phyloP scores from a whole-genome alignment of 2,797 vertebrate species.

The Phalloptychus januarius region DNA sequence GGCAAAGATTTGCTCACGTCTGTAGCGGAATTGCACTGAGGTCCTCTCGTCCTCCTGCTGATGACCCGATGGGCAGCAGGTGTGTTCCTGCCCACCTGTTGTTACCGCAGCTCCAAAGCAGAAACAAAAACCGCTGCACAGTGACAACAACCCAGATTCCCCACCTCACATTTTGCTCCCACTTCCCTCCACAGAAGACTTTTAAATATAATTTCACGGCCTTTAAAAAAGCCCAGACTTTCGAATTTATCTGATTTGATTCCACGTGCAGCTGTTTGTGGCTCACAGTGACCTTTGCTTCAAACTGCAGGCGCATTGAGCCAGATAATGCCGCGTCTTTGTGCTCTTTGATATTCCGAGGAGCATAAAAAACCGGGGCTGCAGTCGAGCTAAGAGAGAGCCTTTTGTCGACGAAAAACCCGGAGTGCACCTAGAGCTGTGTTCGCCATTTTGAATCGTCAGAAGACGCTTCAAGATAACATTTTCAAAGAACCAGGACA shows the following conservation, averaged over 20 bases:
- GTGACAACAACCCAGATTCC: not conserved
- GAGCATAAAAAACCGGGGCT: conserved; percentile 56
- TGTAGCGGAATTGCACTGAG: too few species aligned
- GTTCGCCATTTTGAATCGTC: conserved; percentile 28
- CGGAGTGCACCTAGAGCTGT: conserved; percentile 52
- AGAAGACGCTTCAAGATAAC: conserved; percentile 38
- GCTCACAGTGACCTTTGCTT: conserved; percentile 78
- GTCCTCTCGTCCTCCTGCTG: not conserved
- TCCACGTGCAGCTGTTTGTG: conserved; percentile 73
- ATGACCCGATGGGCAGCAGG: not conserved
- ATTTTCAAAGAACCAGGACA: conserved; percentile 21
- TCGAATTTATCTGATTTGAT: conserved; percentile 77
- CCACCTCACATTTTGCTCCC: conserved; percentile 20
- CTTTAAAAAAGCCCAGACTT: conserved; percentile 57
- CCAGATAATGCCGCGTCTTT: conserved; percentile 75
- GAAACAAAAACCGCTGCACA: not conserved
- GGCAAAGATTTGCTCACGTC: too few species aligned
- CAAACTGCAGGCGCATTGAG: conserved; percentile 71
- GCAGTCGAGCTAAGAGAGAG: conserved; percentile 60
- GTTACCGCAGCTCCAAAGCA: not conserved
- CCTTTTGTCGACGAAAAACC: conserved; percentile 68
- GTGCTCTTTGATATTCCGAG: conserved; percentile 65
- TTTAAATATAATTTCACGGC: conserved; percentile 27
- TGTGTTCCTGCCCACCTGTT: too few species aligned
- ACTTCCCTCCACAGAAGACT: conserved; percentile 29